Conservation (phyloP, 1,140 invertebrate species). For the Pollicipes pollicipes region DNA sequence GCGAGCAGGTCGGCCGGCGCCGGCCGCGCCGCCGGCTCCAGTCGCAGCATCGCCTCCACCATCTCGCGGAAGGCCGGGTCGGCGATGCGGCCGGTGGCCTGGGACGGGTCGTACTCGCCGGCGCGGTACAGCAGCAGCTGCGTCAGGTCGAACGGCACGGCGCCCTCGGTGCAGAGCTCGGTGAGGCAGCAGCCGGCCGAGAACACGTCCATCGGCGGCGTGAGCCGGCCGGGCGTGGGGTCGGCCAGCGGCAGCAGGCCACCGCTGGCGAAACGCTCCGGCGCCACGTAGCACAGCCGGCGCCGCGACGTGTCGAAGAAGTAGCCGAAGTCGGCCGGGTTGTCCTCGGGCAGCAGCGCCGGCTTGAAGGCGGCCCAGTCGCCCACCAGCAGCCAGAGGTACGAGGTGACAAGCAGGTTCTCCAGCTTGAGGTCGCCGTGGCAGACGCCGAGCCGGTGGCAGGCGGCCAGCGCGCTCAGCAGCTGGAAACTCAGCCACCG, state of each 20-base stretch:
- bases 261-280: conserved; percentile 47
- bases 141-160: conserved; percentile 77
- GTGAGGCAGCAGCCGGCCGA: conserved; percentile 83
- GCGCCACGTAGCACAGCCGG: conserved; percentile 85
- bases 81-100: conserved; percentile 33
- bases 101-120: conserved; percentile 33
- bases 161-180: conserved; percentile 88
- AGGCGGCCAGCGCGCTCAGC: conserved; percentile 80
- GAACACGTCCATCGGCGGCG: conserved; percentile 93
- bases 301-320: conserved; percentile 96
- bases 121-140: conserved; percentile 49
- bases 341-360: conserved; percentile 89
- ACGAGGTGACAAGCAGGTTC: conserved; percentile 93
- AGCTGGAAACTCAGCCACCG: conserved; percentile 99
- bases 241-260: conserved; percentile 10
- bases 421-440: conserved; percentile 98
- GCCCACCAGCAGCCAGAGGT: conserved; percentile 88
- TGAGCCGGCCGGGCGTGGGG: conserved; percentile 31
- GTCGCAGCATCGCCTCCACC: not conserved
- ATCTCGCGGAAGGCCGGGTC: conserved; percentile 33
- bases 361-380: conserved; percentile 99
- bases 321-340: conserved; percentile 97
- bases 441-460: conserved; percentile 71
- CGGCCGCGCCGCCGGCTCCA: conserved; percentile 1
- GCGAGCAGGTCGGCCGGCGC: conserved; percentile 9